Base-by-base conservation (phyloP, 2,797 vertebrate species). In the Tenualosa thibaudeaui region DNA sequence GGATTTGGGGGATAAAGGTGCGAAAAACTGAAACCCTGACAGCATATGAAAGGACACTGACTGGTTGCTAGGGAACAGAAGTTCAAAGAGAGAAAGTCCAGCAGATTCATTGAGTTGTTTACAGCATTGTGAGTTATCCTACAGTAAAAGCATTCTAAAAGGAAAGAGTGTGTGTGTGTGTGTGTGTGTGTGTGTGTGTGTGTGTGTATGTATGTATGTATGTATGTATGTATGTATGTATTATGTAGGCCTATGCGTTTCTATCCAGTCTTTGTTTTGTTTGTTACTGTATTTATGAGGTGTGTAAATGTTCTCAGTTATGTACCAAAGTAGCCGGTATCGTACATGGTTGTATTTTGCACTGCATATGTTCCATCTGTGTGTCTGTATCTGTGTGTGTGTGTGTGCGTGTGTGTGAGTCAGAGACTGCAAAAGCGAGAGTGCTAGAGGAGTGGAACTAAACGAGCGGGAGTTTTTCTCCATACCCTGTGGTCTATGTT, bases 111-210 rank as follows among this genome's bases (percentile, higher is more conserved):
- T 40, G 37, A 17, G 86, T 89, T 83, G 71, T 81, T 40, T 87
- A 89, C 87, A 89, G 87, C 88, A 87, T 88, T 84, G 54, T 81
- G 84, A 90, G 86, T 81, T 87, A 88, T 84, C 82, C 81, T 87
- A 88, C 86, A 90, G 87, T 89, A 87, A 84, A 84, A 85, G 83
- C 81, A 82, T 31, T 17, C 84, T 81, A 54, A 82, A 85, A 78
- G 51, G 84, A 78, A 78, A 8, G 71, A 78, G 65, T 68, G 50
- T 60, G 54, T 68, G 15, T 19, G 17, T 19, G 5, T 71, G 0
- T 68, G 3, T 37, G 10, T 37, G 3, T 43, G 3, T 75, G 68
- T 75, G 1, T 43, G 7, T 40, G 26, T 31, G 62, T 75, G 17
- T 75, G 37, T 43, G 31, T 75, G 68, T 43, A n/a, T 75, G 37